Percentiles rank a stretch among this genome's conserved stretches.
These are phyloP conservation scores for Microdon myrmicae DNA, from an alignment of 2,888 invertebrate genomes.

Conservation along the genomic window DNA sequence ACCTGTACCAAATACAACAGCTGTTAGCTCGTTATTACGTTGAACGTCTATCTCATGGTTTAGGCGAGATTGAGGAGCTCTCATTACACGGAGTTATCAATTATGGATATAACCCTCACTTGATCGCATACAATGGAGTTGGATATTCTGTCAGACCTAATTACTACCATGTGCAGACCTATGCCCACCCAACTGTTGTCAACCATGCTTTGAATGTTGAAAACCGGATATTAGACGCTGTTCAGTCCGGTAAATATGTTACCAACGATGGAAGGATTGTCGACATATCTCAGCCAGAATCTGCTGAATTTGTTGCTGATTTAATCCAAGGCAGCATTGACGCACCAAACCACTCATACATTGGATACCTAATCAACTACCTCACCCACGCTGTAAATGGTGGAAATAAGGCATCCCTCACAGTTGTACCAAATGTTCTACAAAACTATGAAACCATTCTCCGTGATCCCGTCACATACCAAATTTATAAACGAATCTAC, in stretches of 20 bases:
- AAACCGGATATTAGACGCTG: constrained; percentile 67
- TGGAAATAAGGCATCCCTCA: constrained; percentile 51
- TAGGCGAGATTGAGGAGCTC: constrained; percentile 74
- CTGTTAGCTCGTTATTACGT: constrained; percentile 78
- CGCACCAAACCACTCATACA: constrained; percentile 58
- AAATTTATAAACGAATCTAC: constrained; percentile 73
- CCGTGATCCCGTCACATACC: constrained; percentile 79
- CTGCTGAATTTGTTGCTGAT: constrained; percentile 70
- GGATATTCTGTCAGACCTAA: constrained; percentile 74
- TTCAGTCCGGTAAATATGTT: constrained; percentile 68
- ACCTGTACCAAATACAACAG: constrained; percentile 76
- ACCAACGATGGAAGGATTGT: constrained; percentile 56
- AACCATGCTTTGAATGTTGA: constrained; percentile 59
- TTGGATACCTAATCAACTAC: constrained; percentile 59
- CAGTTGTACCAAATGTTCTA: constrained; percentile 71
- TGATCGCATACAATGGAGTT: constrained; percentile 74
- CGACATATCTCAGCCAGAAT: constrained; percentile 64
- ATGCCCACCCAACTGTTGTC: constrained; percentile 61
- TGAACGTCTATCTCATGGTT: constrained; percentile 77
- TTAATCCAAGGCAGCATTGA: constrained; percentile 70
- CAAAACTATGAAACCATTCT: constrained; percentile 75
- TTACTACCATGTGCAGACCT: constrained; percentile 69
- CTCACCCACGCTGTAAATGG: constrained; percentile 58
- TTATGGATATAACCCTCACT: constrained; percentile 73
- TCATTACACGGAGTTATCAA: constrained; percentile 69